A percentile compares a stretch with the other conserved stretches of the same genome.
Evolutionary conservation across 2,797 vertebrate genomes (phyloP).

Genomic region (Adelosebastes latens): DNA sequence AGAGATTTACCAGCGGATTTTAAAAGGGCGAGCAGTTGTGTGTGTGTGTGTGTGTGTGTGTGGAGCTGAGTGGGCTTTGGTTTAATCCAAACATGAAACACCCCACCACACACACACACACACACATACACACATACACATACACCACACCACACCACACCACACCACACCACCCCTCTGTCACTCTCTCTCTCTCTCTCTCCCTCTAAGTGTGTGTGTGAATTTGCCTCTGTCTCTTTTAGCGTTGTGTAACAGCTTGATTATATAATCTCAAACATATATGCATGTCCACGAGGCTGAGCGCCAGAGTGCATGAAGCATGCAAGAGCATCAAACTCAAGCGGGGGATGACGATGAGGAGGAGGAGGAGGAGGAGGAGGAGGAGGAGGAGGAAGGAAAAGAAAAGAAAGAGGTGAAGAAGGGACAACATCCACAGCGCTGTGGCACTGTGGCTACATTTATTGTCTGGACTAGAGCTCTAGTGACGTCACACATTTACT

Average conservation of each 20-base stretch:
- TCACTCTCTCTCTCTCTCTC: slow-evolving; percentile 16
- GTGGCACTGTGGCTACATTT: not conserved
- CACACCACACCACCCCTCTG: not conserved
- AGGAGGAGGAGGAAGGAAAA: not conserved
- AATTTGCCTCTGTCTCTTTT: slow-evolving; percentile 57
- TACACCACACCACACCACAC: slow-evolving; percentile 37
- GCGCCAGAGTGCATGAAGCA: slow-evolving; percentile 62
- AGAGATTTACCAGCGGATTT: slow-evolving; percentile 70
- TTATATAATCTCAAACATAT: slow-evolving; percentile 84
- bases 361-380: not conserved
- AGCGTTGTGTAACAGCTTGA: slow-evolving; percentile 77
- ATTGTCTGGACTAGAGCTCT: slow-evolving; percentile 2
- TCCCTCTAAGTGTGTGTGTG: slow-evolving; percentile 13
- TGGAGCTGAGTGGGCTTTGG: slow-evolving; percentile 67
- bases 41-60: slow-evolving; percentile 31
- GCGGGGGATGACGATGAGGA: not conserved
- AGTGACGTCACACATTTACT: slow-evolving; percentile 3
- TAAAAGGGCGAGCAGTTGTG: slow-evolving; percentile 54
- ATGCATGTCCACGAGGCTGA: slow-evolving; percentile 76
- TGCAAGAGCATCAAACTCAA: slow-evolving; percentile 54
- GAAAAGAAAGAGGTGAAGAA: slow-evolving; percentile 11
- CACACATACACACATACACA: slow-evolving; percentile 28
- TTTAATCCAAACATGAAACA: slow-evolving; percentile 81
- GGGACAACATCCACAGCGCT: not conserved
- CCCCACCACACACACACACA: slow-evolving; percentile 12